These are phyloP conservation scores for Paralvinella palmiformis DNA, from an alignment of 1,140 invertebrate species.

Conservation along the genomic window DNA sequence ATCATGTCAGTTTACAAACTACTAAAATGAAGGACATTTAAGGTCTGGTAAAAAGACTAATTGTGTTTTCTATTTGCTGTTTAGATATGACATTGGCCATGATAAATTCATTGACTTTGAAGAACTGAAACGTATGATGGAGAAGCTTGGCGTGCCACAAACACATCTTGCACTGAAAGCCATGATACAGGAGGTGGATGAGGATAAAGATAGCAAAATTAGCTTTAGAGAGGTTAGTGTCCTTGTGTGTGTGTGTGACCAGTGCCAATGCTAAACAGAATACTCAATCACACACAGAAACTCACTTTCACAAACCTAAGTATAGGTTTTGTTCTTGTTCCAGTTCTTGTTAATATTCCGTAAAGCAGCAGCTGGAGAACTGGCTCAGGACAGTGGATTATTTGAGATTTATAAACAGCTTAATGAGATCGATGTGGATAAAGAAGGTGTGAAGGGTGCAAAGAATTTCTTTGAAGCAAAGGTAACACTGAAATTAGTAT, in stretches of 20 bases:
- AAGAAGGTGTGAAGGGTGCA: constrained; percentile 46
- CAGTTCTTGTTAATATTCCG: constrained; percentile 79
- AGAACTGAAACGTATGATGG: constrained; percentile 94
- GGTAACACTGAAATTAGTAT: too few relatives aligned
- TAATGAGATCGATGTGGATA: constrained; percentile 46
- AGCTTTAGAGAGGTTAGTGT: constrained; percentile 75
- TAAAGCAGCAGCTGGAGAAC: constrained; percentile 77
- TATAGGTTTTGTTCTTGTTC: too few relatives aligned
- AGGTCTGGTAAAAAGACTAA: too few relatives aligned
- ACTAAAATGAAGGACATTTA: too few relatives aligned
- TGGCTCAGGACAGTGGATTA: constrained; percentile 74
- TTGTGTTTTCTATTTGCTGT: too few relatives aligned
- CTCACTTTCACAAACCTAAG: too few relatives aligned
- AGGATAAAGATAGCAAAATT: constrained; percentile 80
- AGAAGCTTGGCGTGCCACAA: constrained; percentile 86
- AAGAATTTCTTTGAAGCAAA: constrained; percentile 50
- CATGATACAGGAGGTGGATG: constrained; percentile 84
- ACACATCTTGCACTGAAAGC: constrained; percentile 87
- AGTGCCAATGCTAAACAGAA: too few relatives aligned
- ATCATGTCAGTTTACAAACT: too few relatives aligned
- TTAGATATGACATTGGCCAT: constrained; percentile 81
- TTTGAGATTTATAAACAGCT: constrained; percentile 55
- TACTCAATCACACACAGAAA: too few relatives aligned
- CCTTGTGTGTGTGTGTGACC: too few relatives aligned
- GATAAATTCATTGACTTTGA: constrained; percentile 81